A percentile compares a stretch with the other conserved stretches of the same genome.
Evolutionary conservation across 2,888 invertebrate genomes (phyloP).

Genomic region (Tetranychus truncatus): DNA sequence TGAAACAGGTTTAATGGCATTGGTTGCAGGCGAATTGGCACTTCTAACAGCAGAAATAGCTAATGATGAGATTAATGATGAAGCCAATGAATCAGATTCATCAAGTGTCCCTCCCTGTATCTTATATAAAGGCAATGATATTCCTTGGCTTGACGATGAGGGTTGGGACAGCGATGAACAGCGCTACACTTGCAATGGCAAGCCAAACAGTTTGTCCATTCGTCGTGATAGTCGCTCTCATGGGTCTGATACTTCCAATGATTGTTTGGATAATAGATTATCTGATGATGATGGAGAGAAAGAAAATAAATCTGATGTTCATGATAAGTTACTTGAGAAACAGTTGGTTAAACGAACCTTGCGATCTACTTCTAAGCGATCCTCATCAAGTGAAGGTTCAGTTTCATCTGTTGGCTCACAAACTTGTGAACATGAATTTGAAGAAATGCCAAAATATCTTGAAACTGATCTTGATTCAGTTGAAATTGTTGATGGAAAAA

Average conservation of each 20-base stretch:
- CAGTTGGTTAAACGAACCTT: neutral
- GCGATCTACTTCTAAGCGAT: neutral
- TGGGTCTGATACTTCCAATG: neutral
- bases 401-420: neutral
- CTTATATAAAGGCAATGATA: neutral
- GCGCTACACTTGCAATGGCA: neutral
- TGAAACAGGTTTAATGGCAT: slow-evolving; percentile 10
- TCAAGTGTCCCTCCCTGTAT: neutral
- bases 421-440: neutral
- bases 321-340: neutral
- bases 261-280: neutral
- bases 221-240: neutral
- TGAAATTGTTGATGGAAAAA: neutral
- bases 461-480: slow-evolving; percentile 5
- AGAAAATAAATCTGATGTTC: neutral
- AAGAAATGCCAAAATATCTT: neutral
- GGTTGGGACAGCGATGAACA: slow-evolving; percentile 4
- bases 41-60: slow-evolving; percentile 5
- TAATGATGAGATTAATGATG: neutral
- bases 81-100: neutral
- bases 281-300: neutral
- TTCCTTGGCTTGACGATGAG: slow-evolving; percentile 4
- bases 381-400: neutral
- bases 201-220: neutral
- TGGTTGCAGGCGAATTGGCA: slow-evolving; percentile 8